Base-by-base conservation (phyloP, 1,140 invertebrate genomes). In the Orchesella cincta region DNA sequence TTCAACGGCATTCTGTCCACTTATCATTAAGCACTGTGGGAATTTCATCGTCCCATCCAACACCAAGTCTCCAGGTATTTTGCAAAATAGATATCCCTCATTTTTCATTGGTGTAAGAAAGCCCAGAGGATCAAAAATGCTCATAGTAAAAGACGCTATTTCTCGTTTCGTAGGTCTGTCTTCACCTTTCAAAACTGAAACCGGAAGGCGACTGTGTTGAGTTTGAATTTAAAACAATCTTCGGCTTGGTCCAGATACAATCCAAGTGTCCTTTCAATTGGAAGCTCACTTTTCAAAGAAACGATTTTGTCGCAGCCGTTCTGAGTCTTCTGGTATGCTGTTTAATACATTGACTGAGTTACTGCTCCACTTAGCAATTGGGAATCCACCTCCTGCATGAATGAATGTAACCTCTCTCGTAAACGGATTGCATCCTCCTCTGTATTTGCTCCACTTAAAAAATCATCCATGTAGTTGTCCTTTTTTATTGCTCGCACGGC, bases 391-490 rank as follows among this genome's bases (percentile, higher is more conserved):
- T 39, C 20, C 1, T 23, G 26, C 1, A 31, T 79, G 62, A 18
- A 79, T 29, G 0, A 74, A 1, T 1, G 36, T 52, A 1, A 82
- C 71, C 20, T 77, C 70, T 29, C 34, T 1, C 57, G 26, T 16
- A 76, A 46, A 23, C 75, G 33, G 8, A 76, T 39, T 8, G 79
- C 81, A 52, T 79, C 70, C 23, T 74, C 51, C 71, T 73, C 79
- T 0, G 73, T 75, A 70, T 76, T 71, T 16, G 34, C 20, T n/a
- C 70, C 73, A 62, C 78, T 76, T 20, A 81, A 51, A 16, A 57
- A 79, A 73, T 81, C 79, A 36, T 81, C 81, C 8, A 80, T 57
- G 36, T 81, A 81, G 70, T 78, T 72, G 20, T 75, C 5, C 3
- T 71, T 3, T 8, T 73, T n/a, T 1, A 81, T 76, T 33, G 79